phyloP scores from a whole-genome alignment of 1,140 invertebrate species.

The Ephestia elutella region DNA sequence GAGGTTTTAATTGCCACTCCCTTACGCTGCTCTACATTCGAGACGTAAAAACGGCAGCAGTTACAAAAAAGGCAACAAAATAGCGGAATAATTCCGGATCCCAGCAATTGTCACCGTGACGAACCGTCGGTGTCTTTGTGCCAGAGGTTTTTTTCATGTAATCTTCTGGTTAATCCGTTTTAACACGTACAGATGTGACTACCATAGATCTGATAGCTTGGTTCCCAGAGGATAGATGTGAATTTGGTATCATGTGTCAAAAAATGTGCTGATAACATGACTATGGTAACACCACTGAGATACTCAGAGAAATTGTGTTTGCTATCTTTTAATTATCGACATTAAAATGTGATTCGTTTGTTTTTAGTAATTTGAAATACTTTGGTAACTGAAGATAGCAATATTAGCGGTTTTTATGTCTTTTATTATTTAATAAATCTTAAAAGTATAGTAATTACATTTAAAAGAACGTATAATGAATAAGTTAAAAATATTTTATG shows the following conservation, averaged over 20 bases:
- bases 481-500: too few species aligned
- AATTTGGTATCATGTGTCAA: not conserved
- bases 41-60: constrained; percentile 39
- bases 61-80: constrained; percentile 42
- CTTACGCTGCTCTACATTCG: constrained; percentile 15
- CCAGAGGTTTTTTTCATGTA: constrained; percentile 54
- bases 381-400: too few species aligned
- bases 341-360: too few species aligned
- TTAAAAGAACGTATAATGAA: too few species aligned
- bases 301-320: too few species aligned
- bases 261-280: not conserved
- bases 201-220: not conserved
- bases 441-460: too few species aligned
- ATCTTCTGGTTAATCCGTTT: constrained; percentile 68
- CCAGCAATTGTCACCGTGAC: constrained; percentile 63
- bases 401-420: too few species aligned
- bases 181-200: constrained; percentile 67
- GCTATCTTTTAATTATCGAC: too few species aligned
- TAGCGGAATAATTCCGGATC: constrained; percentile 61
- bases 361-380: too few species aligned
- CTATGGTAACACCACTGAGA: too few species aligned
- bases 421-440: too few species aligned
- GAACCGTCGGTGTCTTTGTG: constrained; percentile 57
- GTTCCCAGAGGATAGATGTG: constrained; percentile 18
- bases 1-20: constrained; percentile 5